phyloP scores from a whole-genome alignment of 2,113 vertebrate genomes.

The Cacatua alba region DNA sequence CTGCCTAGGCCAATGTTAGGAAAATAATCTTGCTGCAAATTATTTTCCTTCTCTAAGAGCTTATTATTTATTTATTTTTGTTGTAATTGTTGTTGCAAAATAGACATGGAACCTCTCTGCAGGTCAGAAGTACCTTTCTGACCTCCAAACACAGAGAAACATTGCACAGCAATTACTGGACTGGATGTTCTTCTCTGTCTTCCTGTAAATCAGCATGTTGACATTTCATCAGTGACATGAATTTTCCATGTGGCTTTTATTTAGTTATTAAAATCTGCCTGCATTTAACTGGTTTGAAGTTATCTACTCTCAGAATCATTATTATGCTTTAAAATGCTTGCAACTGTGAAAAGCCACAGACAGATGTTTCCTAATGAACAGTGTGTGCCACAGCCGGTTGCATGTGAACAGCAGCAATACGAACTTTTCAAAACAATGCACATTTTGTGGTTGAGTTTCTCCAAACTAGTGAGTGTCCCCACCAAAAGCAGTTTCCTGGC shows the following conservation, averaged over 20 bases:
- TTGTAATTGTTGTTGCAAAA: neutral
- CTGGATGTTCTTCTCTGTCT: constrained; percentile 16
- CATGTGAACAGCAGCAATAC: constrained; percentile 16
- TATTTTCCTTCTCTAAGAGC: neutral
- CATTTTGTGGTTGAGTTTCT: constrained; percentile 8
- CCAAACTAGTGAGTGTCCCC: neutral
- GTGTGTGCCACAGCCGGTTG: neutral
- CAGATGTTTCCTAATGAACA: constrained; percentile 71
- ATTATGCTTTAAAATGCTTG: constrained; percentile 43
- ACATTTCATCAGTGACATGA: neutral
- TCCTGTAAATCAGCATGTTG: constrained; percentile 11
- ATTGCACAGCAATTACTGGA: neutral
- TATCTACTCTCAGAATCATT: constrained; percentile 29
- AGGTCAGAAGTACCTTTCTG: neutral
- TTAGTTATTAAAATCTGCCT: neutral
- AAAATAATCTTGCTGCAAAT: neutral
- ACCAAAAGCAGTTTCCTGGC: constrained; percentile 54
- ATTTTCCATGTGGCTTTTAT: neutral
- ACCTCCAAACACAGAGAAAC: neutral
- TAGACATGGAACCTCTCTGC: neutral
- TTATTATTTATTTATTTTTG: neutral
- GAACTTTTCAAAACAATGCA: constrained; percentile 54
- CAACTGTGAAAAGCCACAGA: constrained; percentile 20
- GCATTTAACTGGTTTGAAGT: neutral
- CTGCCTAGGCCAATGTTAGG: neutral